Evolutionary conservation across 2,797 vertebrate genomes (phyloP), one percentile per base, ranked within the genome.

Genomic region (Acomys russatus): DNA sequence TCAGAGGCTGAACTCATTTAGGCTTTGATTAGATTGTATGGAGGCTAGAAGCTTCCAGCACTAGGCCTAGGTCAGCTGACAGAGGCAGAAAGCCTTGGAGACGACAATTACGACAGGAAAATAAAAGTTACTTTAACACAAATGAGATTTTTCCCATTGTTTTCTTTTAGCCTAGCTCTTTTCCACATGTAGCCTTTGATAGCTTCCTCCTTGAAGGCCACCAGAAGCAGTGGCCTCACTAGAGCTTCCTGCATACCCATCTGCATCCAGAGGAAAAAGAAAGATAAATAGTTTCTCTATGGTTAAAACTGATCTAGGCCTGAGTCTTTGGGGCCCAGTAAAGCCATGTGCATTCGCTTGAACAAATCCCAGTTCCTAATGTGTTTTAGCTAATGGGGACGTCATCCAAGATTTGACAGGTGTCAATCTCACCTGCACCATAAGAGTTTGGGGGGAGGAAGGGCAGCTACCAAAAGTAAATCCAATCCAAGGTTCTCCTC

Each of bases 361-460:
- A 70, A 51, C n/a, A 20, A 94, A n/a, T 73, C 15, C 61, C 14
- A 18, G 44, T 38, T 49, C 66, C 59, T 70, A 51, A 66, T 73
- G 54, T 25, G 8, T 22, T 91, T 84, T 88, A 66, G 44, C 3
- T 68, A 30, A 63, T 89, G 18, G 70, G 33, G 7, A 12, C 23
- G 11, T 59, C 30, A n/a, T 28, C 22, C 10, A 38, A 78, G 15
- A 92, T 20, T 54, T 79, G 59, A 54, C 7, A 71, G 51, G 0
- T 1, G 11, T 51, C 12, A 93, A 63, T 1, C 44, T 9, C 15
- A 77, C 51, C n/a, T 11, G 80, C 63, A 74, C 4, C 64, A 9
- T 44, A 64, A 49, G 23, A 93, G n/a, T 59, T 92, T 70, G 61
- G 71, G 88, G n/a, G 33, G n/a, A 84, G 17, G 71, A 90, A 91